Conservation (phyloP, 1,140 invertebrate species). For the Dreissena rostriformis region DNA sequence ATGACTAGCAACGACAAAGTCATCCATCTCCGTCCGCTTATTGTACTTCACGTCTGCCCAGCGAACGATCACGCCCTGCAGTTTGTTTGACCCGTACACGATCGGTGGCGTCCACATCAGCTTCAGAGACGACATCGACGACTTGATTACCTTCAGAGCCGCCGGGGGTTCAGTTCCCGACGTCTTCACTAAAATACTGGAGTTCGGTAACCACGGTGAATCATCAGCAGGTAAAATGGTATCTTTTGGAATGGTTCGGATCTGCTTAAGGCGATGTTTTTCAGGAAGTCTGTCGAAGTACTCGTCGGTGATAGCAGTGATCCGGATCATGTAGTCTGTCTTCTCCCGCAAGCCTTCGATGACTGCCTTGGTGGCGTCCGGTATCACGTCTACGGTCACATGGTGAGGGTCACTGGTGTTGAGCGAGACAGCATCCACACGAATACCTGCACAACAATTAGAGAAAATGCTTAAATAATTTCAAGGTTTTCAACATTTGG, state of each 20-base stretch:
- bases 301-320: constrained; percentile 80
- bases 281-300: constrained; percentile 79
- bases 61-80: constrained; percentile 75
- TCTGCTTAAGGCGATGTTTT: constrained; percentile 73
- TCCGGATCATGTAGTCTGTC: constrained; percentile 78
- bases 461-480: too few species aligned
- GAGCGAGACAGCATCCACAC: constrained; percentile 78
- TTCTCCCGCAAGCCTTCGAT: constrained; percentile 78
- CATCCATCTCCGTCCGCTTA: constrained; percentile 65
- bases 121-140: constrained; percentile 72
- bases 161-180: constrained; percentile 79
- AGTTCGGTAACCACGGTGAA: constrained; percentile 78
- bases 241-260: constrained; percentile 72
- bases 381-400: constrained; percentile 72
- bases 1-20: constrained; percentile 74
- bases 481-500: too few species aligned
- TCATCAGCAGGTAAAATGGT: constrained; percentile 70
- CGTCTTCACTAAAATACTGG: constrained; percentile 75
- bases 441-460: constrained; percentile 68
- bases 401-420: constrained; percentile 71
- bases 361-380: constrained; percentile 73
- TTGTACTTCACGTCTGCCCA: constrained; percentile 76
- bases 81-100: constrained; percentile 79
- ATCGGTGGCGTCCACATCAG: constrained; percentile 77
- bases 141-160: constrained; percentile 73